Evolutionary conservation across 2,113 vertebrate species (phyloP).

Genomic region (Regulus satrapa): DNA sequence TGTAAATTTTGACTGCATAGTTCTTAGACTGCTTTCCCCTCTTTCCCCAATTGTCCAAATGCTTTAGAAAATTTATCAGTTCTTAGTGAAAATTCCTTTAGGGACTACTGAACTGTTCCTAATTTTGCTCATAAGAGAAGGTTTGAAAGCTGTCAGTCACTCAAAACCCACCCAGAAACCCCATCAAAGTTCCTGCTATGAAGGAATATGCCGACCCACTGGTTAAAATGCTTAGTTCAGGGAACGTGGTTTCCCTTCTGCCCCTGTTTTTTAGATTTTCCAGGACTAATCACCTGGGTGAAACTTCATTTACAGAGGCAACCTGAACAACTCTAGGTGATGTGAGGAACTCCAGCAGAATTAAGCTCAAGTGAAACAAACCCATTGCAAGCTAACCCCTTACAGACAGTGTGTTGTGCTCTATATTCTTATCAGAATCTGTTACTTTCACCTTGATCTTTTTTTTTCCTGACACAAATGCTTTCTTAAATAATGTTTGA

Average conservation of each 20-base stretch:
- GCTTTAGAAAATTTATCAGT: background rate
- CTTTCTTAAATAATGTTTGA: background rate
- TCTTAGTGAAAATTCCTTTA: background rate
- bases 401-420: background rate
- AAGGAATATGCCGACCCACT: accelerated
- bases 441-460: background rate
- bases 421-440: background rate
- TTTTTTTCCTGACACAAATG: background rate
- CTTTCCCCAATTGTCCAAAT: background rate
- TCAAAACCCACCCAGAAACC: background rate
- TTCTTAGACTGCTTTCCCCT: background rate
- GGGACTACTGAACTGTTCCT: background rate
- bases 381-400: background rate
- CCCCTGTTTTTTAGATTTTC: background rate
- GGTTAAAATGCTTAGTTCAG: background rate
- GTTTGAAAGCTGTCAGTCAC: background rate
- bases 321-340: background rate
- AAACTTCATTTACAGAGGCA: background rate
- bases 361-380: background rate
- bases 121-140: background rate
- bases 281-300: background rate
- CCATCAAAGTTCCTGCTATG: background rate
- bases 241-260: background rate
- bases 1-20: background rate
- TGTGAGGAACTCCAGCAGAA: background rate